Evolutionary conservation across 2,888 invertebrate species (phyloP), one percentile per base, ranked within the genome.

Genomic region (Caenorhabditis sp.): DNA sequence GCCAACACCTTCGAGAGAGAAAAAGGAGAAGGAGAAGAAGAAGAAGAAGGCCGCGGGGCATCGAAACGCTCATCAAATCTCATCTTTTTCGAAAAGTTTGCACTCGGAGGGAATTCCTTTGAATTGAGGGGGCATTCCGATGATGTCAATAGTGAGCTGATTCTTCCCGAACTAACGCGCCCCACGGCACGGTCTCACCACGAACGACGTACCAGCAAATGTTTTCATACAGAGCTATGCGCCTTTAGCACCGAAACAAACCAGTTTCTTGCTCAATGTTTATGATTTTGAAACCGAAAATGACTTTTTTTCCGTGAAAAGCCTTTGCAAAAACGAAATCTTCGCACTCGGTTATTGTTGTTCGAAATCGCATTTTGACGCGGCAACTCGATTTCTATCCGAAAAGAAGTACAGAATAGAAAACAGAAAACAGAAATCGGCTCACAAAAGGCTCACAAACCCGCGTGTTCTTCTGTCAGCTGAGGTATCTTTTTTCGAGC

Each of bases 41-140:
- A 52, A n/a, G 24, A 46, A 32, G 35, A 52, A 20, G 32, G 52
- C 52, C 52, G 32, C 52, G 52, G 32, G 52, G 52, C 52, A 35
- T 17, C 35, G 30, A 58, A 58, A 58, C 56, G 26, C 41, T 58
- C 41, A 58, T 58, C 56, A 27, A 41, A 41, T 43, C 41, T 58
- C 41, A 58, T 58, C 56, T 20, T 26, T 30, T 43, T 41, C 55
- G 53, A 8, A 37, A 24, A 26, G 35, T 37, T 48, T 48, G 48
- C 48, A 48, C 52, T 52, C 32, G 20, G 35, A 13, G 9, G 35
- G 35, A 13, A 35, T 7, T 35, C 35, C 35, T 2, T 2, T 9
- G 35, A 13, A 13, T 35, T 7, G 35, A 13, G 35, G 6, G 35
- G 35, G 35, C 9, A 30, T n/a, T n/a, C n/a, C n/a, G n/a, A n/a